Base-by-base conservation (phyloP, 2,888 invertebrate species). In the Netelia fuscicornis region DNA sequence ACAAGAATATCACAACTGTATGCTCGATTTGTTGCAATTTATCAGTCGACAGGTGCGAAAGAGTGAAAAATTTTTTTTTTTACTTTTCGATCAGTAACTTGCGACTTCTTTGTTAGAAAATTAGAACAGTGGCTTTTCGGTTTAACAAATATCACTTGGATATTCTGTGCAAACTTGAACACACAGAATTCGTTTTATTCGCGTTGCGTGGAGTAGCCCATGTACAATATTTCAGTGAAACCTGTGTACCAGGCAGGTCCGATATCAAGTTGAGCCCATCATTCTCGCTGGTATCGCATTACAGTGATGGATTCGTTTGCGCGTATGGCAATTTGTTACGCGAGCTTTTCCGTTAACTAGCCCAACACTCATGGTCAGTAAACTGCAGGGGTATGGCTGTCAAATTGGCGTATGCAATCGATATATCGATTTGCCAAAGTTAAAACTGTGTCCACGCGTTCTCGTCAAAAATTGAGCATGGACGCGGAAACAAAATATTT, bases 401-500 rank as follows among this genome's bases (percentile, higher is more conserved):
- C 58, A 67, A 77, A 84, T 84, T 84, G 84, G 76, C 81, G 84
- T 77, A 62, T 67, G 52, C 44, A 71, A 84, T 84, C 76, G 83
- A 71, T 78, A 70, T 13, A 6, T 60, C 13, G 60, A 44, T 70
- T 37, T 17, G 17, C 48, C 60, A 42, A 13, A 60, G 23, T 78
- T 23, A 70, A 52, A 78, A 44, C 44, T 13, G 20, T 37, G 13
- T 44, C 23, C 13, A 44, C 17, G 23, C 42, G 2, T 44, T 17
- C 9, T 44, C 42, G 25, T n/a, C 9, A 13, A 25, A 3, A 25
- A 62, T 13, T 2, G 17, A 37, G 8, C 42, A 30, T 54, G 54
- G 23, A 23, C 20, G 11, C 52, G 11, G 23, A 37, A 54, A 65
- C 2, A 56, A 37, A 54, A 25, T 13, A 20, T 37, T 6, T 48